These are phyloP conservation scores for Lateolabrax maculatus DNA, from an alignment of 2,797 vertebrate genomes.

Conservation along the genomic window DNA sequence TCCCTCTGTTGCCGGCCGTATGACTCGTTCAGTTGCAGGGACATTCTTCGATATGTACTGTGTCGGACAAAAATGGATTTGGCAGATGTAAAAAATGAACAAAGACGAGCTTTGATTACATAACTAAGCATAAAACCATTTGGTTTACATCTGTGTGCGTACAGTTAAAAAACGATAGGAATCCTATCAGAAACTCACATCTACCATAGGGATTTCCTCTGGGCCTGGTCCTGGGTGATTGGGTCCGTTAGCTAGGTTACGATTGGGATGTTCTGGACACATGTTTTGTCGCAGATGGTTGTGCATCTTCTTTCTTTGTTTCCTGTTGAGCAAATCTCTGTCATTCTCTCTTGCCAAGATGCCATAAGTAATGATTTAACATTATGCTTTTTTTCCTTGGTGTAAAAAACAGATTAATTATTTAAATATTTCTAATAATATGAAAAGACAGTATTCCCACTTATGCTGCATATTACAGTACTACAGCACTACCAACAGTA, in stretches of 20 bases:
- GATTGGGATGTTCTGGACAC: conserved; percentile 96
- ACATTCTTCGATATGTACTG: conserved; percentile 98
- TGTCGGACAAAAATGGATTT: conserved; percentile 61
- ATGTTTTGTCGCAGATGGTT: conserved; percentile 97
- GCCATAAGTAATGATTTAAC: not conserved
- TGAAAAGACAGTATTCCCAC: not conserved
- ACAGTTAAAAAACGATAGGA: conserved; percentile 22
- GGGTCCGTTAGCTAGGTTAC: conserved; percentile 94
- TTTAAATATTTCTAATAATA: not conserved
- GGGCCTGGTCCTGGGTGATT: conserved; percentile 96
- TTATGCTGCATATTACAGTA: not conserved
- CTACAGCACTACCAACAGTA: not conserved
- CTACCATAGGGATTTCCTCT: conserved; percentile 97
- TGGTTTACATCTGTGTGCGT: conserved; percentile 21
- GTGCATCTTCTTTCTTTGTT: conserved; percentile 98
- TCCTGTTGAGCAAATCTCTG: conserved; percentile 81
- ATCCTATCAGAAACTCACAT: conserved; percentile 86
- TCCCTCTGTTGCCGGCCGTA: conserved; percentile 92
- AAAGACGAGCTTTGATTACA: conserved; percentile 17
- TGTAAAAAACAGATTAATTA: not conserved
- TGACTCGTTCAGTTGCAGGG: conserved; percentile 93
- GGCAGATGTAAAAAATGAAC: conserved; percentile 47
- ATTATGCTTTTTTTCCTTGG: not conserved
- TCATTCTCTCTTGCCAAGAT: conserved; percentile 3
- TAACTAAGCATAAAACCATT: conserved; percentile 37